These are phyloP conservation scores for Hoplostethus mediterraneus DNA, from an alignment of 2,797 vertebrate genomes.

Conservation along the genomic window DNA sequence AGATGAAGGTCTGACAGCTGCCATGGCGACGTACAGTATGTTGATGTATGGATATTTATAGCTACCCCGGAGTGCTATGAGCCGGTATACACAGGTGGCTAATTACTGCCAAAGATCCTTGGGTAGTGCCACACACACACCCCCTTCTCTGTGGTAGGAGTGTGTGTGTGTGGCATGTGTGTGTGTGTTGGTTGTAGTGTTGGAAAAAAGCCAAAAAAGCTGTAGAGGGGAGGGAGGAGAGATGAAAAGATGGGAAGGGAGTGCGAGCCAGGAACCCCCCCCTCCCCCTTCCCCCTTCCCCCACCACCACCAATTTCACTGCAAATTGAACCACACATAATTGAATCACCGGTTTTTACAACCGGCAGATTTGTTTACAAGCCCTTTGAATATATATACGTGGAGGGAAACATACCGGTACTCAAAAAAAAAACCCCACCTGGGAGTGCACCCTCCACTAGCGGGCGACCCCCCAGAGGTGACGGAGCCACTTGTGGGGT, in stretches of 20 bases:
- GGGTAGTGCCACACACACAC: slow-evolving; percentile 72
- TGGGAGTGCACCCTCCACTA: too few species aligned
- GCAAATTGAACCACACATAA: slow-evolving; percentile 72
- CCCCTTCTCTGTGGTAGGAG: slow-evolving; percentile 56
- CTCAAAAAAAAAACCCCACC: too few species aligned
- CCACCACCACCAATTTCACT: slow-evolving; percentile 54
- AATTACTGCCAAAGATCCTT: slow-evolving; percentile 76
- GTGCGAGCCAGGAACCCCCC: slow-evolving; percentile 54
- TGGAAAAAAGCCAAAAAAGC: slow-evolving; percentile 74
- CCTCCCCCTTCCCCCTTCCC: background rate
- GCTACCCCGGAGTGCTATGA: slow-evolving; percentile 64
- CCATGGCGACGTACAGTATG: slow-evolving; percentile 43
- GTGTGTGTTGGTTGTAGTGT: slow-evolving; percentile 57
- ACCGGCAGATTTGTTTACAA: slow-evolving; percentile 73
- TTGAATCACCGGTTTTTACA: slow-evolving; percentile 80
- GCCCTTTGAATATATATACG: slow-evolving; percentile 48
- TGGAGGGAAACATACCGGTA: slow-evolving; percentile 37
- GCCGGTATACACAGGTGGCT: slow-evolving; percentile 80
- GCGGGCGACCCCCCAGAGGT: too few species aligned
- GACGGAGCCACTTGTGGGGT: slow-evolving; percentile 18
- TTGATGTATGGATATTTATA: slow-evolving; percentile 82
- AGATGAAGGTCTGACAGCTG: slow-evolving; percentile 39
- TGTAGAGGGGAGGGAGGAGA: slow-evolving; percentile 63
- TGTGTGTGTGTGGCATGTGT: slow-evolving; percentile 29
- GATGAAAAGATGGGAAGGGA: slow-evolving; percentile 60